These are phyloP conservation scores for Amphipyra tragopoginis DNA, from an alignment of 2,888 invertebrate genomes.

Conservation along the genomic window DNA sequence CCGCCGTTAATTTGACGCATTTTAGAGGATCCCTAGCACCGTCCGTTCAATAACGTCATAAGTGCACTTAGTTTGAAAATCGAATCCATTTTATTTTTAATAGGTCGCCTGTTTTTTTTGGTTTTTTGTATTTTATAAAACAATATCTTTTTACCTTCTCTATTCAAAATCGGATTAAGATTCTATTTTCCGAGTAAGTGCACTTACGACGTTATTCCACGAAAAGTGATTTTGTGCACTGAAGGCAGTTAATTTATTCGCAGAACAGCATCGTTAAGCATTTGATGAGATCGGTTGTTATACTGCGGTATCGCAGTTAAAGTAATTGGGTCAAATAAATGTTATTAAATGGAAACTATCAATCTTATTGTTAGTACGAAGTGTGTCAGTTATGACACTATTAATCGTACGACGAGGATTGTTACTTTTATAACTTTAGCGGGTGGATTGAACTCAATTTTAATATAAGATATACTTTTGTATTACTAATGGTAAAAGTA, in stretches of 20 bases:
- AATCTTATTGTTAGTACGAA: conserved; percentile 33
- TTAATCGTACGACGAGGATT: conserved; percentile 5
- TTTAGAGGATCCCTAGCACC: conserved; percentile 21
- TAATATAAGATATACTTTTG: neutral
- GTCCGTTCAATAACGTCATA: neutral
- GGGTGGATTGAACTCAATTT: neutral
- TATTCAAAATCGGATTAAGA: neutral
- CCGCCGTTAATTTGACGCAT: conserved; percentile 45
- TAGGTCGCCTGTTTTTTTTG: neutral
- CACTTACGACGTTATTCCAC: conserved; percentile 21
- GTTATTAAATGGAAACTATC: conserved; percentile 34
- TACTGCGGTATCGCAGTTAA: conserved; percentile 34
- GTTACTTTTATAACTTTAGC: conserved; percentile 8
- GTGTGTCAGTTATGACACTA: conserved; percentile 21
- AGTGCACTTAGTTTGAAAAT: neutral
- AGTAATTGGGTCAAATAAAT: conserved; percentile 54
- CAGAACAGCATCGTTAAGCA: conserved; percentile 37
- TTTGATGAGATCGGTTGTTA: conserved; percentile 39
- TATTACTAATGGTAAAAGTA: neutral
- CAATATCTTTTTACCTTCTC: neutral
- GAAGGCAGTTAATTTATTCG: conserved; percentile 48
- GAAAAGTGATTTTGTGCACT: conserved; percentile 17
- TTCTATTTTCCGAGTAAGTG: neutral
- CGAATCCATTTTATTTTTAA: neutral
- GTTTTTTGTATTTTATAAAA: neutral